Conservation (phyloP, 2,113 vertebrate genomes). For the Zosterops borbonicus region DNA sequence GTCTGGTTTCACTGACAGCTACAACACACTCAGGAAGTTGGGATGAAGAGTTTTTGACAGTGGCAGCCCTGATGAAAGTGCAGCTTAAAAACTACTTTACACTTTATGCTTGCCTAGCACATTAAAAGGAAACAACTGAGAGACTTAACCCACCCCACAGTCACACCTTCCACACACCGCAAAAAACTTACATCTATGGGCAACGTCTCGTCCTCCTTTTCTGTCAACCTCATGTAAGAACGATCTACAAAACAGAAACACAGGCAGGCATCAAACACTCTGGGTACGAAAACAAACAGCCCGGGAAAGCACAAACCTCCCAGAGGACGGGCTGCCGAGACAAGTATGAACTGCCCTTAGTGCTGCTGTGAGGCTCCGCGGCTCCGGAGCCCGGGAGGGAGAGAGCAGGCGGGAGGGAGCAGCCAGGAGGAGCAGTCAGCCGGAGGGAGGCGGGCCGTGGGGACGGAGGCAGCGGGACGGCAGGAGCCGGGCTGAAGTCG, state of each 20-base stretch:
- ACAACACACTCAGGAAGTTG: fast-evolving
- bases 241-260: slow-evolving; percentile 78
- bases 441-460: neutral
- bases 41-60: neutral
- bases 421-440: neutral
- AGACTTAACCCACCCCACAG: neutral
- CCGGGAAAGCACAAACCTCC: fast-evolving
- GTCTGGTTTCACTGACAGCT: neutral
- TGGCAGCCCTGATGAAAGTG: neutral
- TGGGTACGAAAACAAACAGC: fast-evolving
- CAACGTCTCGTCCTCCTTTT: slow-evolving; percentile 96
- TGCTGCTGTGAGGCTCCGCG: neutral
- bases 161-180: neutral
- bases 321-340: fast-evolving
- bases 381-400: no score
- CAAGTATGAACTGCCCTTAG: fast-evolving
- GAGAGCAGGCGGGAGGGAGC: no score
- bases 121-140: neutral
- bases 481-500: neutral
- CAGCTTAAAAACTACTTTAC: neutral
- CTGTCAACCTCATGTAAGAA: slow-evolving; percentile 92
- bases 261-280: neutral
- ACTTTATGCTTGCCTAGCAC: neutral
- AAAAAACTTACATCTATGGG: slow-evolving; percentile 90
- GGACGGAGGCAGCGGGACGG: neutral